A percentile compares a stretch with the other conserved stretches of the same genome.
Conservation (phyloP, 2,113 vertebrate species). For the Lasiurus cinereus region DNA sequence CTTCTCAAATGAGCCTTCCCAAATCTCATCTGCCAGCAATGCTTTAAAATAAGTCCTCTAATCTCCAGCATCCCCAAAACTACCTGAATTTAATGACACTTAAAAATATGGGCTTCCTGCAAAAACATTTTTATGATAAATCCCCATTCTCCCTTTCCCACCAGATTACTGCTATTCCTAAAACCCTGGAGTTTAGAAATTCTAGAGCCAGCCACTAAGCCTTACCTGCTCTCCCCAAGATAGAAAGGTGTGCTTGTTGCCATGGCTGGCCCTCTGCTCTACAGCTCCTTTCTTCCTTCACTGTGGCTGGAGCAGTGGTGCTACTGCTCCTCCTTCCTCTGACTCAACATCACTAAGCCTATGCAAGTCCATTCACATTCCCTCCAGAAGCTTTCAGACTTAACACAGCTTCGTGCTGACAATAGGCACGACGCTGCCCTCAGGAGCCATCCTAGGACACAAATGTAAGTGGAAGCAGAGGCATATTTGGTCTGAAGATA, state of each 20-base stretch:
- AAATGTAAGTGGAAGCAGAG: background rate
- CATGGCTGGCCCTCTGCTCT: background rate
- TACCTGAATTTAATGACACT: background rate
- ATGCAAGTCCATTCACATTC: background rate
- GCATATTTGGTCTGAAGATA: background rate
- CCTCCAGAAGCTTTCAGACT: background rate
- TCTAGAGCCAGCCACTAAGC: background rate
- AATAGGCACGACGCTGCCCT: background rate
- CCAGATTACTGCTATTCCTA: background rate
- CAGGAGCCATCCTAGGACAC: background rate
- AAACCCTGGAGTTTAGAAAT: background rate
- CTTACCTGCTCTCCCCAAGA: background rate
- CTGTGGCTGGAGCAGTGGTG: background rate
- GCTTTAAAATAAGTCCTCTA: constrained; percentile 1
- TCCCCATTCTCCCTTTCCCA: background rate
- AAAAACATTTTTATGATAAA: constrained; percentile 3
- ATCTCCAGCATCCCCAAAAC: background rate
- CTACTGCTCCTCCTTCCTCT: background rate
- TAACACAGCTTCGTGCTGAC: background rate
- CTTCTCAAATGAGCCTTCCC: background rate
- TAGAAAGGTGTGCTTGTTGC: background rate
- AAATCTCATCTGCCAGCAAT: background rate
- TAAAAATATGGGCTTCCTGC: background rate
- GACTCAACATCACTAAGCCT: background rate
- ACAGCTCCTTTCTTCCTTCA: background rate